These are phyloP conservation scores for Dryadula phaetusa DNA, from an alignment of 2,888 invertebrate genomes.

Conservation along the genomic window DNA sequence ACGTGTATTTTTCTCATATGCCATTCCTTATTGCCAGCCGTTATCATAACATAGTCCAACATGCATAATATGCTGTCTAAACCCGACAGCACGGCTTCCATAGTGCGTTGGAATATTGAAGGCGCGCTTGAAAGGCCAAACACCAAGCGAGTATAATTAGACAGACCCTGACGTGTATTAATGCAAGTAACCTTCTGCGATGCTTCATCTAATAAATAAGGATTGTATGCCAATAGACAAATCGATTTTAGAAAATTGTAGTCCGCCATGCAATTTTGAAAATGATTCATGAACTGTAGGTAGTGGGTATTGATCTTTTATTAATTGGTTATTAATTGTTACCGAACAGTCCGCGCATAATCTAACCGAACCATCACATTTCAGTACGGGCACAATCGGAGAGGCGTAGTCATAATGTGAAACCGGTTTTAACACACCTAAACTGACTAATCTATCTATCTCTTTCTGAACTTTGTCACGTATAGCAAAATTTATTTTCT, in stretches of 20 bases:
- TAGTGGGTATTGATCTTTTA: conserved; percentile 47
- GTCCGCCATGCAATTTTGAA: conserved; percentile 45
- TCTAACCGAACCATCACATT: conserved; percentile 26
- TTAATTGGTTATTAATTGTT: conserved; percentile 47
- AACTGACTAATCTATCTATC: conserved; percentile 23
- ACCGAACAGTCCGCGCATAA: conserved; percentile 45
- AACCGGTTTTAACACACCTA: conserved; percentile 35
- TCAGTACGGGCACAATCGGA: conserved; percentile 41
- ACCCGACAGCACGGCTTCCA: conserved; percentile 47
- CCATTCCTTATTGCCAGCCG: no score
- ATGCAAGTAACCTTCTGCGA: conserved; percentile 43
- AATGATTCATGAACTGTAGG: conserved; percentile 44
- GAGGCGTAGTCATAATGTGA: conserved; percentile 40
- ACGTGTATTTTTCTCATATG: no score
- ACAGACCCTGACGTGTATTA: conserved; percentile 42
- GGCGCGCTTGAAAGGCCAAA: conserved; percentile 38
- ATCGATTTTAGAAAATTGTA: conserved; percentile 44
- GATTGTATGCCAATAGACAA: conserved; percentile 46
- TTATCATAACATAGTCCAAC: no score
- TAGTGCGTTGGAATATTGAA: conserved; percentile 43
- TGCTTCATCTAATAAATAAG: conserved; percentile 31
- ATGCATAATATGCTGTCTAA: conserved; percentile 41
- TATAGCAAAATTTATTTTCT: no score
- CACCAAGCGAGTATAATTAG: conserved; percentile 34
- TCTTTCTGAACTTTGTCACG: conserved; percentile 40